Evolutionary conservation across 2,888 invertebrate species (phyloP).

Genomic region (Meganola albula): DNA sequence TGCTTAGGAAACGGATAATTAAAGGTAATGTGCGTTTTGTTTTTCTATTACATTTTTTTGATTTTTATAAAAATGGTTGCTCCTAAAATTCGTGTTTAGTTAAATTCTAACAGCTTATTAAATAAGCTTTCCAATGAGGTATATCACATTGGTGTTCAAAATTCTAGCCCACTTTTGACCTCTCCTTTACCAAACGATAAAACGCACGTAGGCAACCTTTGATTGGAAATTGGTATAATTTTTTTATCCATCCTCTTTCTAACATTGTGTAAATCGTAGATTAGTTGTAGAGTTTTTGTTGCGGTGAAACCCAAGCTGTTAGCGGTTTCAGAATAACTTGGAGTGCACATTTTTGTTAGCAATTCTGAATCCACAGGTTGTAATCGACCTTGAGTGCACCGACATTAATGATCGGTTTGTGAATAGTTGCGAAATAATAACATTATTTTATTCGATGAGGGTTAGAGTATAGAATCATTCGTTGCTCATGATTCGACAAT

Average conservation of each 20-base stretch:
- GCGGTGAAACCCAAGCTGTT: conserved; percentile 31
- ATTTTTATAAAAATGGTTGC: too few species aligned
- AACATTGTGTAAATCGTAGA: conserved; percentile 19
- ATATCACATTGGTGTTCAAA: too few species aligned
- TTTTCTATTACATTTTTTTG: too few species aligned
- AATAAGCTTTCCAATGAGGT: too few species aligned
- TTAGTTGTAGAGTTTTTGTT: conserved; percentile 37
- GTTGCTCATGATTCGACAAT: too few species aligned
- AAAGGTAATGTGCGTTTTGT: too few species aligned
- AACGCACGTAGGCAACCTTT: conserved; percentile 19
- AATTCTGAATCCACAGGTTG: conserved; percentile 27
- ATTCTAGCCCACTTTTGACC: too few species aligned
- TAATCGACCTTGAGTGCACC: conserved; percentile 40
- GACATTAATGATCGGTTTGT: conserved; percentile 34
- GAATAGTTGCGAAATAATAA: conserved; percentile 29
- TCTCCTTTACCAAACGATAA: too few species aligned
- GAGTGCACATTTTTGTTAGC: conserved; percentile 23
- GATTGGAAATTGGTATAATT: conserved; percentile 26
- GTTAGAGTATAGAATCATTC: too few species aligned
- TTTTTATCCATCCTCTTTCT: conserved; percentile 23
- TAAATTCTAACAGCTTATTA: too few species aligned
- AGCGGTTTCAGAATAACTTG: conserved; percentile 26
- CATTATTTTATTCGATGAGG: conserved; percentile 25
- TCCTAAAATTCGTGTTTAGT: too few species aligned
- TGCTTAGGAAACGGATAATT: too few species aligned